Evolutionary conservation across 2,888 invertebrate genomes (phyloP).

Genomic region (Folsomia manolachei): DNA sequence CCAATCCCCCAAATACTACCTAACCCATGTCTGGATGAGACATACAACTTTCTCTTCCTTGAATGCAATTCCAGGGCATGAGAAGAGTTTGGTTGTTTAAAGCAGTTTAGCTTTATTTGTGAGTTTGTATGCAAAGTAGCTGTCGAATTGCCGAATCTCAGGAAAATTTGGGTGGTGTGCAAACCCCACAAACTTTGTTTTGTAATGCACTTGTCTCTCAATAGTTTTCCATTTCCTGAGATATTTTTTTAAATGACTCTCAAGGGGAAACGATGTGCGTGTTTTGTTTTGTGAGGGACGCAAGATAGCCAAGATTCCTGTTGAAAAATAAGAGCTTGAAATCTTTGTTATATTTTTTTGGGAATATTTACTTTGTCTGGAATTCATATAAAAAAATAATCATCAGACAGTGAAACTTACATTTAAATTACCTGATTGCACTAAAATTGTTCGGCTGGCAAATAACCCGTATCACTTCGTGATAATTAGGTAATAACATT

Average conservation of each 20-base stretch:
- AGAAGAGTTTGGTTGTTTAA: not conserved
- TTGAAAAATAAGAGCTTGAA: too few species aligned
- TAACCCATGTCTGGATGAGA: too few species aligned
- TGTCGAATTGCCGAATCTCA: slow-evolving; percentile 19
- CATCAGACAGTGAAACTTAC: too few species aligned
- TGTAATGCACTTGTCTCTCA: slow-evolving; percentile 26
- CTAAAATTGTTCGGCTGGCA: too few species aligned
- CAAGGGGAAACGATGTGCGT: slow-evolving; percentile 18
- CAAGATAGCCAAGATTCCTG: too few species aligned
- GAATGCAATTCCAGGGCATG: too few species aligned
- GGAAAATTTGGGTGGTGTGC: not conserved
- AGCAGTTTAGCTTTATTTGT: slow-evolving; percentile 22
- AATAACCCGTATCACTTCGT: too few species aligned
- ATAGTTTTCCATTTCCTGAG: slow-evolving; percentile 23
- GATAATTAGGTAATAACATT: too few species aligned
- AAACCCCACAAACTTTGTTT: not conserved
- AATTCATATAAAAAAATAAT: too few species aligned
- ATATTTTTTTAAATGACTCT: slow-evolving; percentile 25
- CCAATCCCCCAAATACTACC: not conserved
- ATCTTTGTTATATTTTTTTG: too few species aligned
- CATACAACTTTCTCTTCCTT: not conserved
- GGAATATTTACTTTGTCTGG: too few species aligned
- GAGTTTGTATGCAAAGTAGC: slow-evolving; percentile 31
- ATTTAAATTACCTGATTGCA: too few species aligned
- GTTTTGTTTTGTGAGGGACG: slow-evolving; percentile 9